Base-by-base conservation (phyloP, 1,140 invertebrate genomes). In the Drosophila lacertosa region DNA sequence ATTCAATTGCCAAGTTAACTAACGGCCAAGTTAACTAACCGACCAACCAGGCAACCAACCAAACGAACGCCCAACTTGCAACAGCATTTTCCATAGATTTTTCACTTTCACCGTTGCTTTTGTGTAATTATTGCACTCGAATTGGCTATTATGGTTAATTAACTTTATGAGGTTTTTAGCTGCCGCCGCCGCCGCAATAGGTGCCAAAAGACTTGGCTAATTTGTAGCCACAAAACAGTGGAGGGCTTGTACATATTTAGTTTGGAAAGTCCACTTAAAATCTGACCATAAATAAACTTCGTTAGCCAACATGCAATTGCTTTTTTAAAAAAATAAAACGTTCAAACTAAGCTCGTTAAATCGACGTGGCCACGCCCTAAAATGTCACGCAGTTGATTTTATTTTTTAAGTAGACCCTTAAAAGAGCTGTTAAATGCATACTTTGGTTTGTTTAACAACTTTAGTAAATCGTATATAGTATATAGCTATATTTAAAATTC, bases 1-100 rank as follows among this genome's bases (percentile, higher is more conserved):
- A 81, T 77, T 80, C 62, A 80, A 82, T 80, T 72, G 67, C 62
- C 67, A 81, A 80, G 69, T 44, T 74, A 77, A 35, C 24, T n/a
- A 26, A 39, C 24, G 4, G 44, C 53, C 35, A 57, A 59, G 44
- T 50, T 51, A 60, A 50, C 64, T 33, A 51, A 44, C 50, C 37
- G 60, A 60, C 60, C 32, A 54, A 26, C 5, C 55, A 15, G 40
- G 18, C 58, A 54, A n/a, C 47, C 42, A 63, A 42, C 13, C 22
- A 63, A 33, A 32, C 51, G 48, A 54, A 22, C 73, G 11, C 42
- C 44, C 22, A 42, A 50, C 50, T 44, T 24, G 32, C 33, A 29
- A 7, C 26, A 42, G 59, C 45, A 62, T 80, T 79, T 58, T 75
- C 22, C 68, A 72, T 65, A 58, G 71, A 75, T 68, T 83, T 82